phyloP scores from a whole-genome alignment of 1,140 invertebrate genomes.

The Scaptomyza hsui region DNA sequence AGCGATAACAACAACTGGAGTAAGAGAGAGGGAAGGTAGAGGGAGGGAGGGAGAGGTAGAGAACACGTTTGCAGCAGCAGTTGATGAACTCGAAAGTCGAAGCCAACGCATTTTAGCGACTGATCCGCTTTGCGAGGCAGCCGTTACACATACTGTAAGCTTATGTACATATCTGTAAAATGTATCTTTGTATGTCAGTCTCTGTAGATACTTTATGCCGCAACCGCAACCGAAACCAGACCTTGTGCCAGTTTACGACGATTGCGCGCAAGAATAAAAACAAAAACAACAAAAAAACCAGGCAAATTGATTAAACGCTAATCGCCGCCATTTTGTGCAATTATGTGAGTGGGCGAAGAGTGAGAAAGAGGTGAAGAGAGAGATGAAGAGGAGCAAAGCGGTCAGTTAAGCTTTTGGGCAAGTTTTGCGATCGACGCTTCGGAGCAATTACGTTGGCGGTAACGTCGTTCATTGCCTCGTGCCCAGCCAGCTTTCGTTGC shows the following conservation, averaged over 20 bases:
- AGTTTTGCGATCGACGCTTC: constrained; percentile 23
- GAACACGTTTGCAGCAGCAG: constrained; percentile 61
- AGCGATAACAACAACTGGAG: constrained; percentile 57
- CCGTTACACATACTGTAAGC: constrained; percentile 54
- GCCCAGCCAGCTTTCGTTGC: constrained; percentile 15
- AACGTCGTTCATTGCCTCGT: constrained; percentile 72
- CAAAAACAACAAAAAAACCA: constrained; percentile 28
- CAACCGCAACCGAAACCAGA: constrained; percentile 68
- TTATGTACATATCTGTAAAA: constrained; percentile 48
- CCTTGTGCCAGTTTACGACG: constrained; percentile 77
- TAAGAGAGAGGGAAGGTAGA: background rate
- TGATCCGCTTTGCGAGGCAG: constrained; percentile 65
- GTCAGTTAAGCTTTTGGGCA: constrained; percentile 46
- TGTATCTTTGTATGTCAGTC: constrained; percentile 33
- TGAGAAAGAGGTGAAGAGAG: background rate
- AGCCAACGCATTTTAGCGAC: constrained; percentile 74
- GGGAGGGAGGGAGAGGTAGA: background rate
- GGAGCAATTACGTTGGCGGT: constrained; percentile 59
- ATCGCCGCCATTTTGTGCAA: constrained; percentile 75
- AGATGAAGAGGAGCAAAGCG: constrained; percentile 13
- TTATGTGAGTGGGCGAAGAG: constrained; percentile 35
- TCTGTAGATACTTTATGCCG: constrained; percentile 34
- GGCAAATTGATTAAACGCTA: constrained; percentile 75
- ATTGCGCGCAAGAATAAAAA: constrained; percentile 61
- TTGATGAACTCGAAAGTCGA: constrained; percentile 63